Evolutionary conservation across 2,888 invertebrate genomes (phyloP), one percentile per base, ranked within the genome.

Genomic region (Pyrgus malvae): DNA sequence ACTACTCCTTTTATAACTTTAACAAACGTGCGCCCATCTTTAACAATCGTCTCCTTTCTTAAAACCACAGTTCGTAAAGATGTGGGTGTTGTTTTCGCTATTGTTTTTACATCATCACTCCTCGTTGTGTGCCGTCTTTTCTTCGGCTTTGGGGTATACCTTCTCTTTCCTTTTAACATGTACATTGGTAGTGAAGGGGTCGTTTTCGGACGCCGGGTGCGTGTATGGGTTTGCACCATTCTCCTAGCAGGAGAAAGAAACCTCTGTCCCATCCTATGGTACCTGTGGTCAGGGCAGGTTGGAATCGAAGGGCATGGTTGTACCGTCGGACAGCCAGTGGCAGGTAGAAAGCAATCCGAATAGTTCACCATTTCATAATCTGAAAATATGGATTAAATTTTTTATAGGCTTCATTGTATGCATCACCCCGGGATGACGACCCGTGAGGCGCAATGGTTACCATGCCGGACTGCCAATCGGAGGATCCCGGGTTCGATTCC

Each of bases 361-460:
- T 78, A 80, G 56, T 78, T 76, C 8, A 69, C 57, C 33, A 70
- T 44, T 29, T 64, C 65, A 37, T 60, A 80, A 29, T 66, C 81
- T 82, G 69, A 12, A 78, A 74, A 42, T 25, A 42, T 14, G 14
- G 1, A 8, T 31, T 7, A 7, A n/a, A n/a, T n/a, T n/a, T n/a
- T n/a, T n/a, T n/a, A n/a, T n/a, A n/a, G n/a, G n/a, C n/a, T n/a
- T n/a, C n/a, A n/a, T n/a, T n/a, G n/a, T n/a, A n/a, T n/a, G n/a
- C n/a, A n/a, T n/a, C n/a, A n/a, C n/a, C n/a, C n/a, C n/a, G n/a
- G n/a, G n/a, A n/a, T n/a, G n/a, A n/a, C n/a, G n/a, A n/a, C n/a
- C n/a, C n/a, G n/a, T n/a, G n/a, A n/a, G n/a, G n/a, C n/a, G n/a
- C n/a, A n/a, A n/a, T n/a, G n/a, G n/a, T n/a, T n/a, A n/a, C n/a